Conservation (phyloP, 2,888 invertebrate species). For the Machimus rusticus region DNA sequence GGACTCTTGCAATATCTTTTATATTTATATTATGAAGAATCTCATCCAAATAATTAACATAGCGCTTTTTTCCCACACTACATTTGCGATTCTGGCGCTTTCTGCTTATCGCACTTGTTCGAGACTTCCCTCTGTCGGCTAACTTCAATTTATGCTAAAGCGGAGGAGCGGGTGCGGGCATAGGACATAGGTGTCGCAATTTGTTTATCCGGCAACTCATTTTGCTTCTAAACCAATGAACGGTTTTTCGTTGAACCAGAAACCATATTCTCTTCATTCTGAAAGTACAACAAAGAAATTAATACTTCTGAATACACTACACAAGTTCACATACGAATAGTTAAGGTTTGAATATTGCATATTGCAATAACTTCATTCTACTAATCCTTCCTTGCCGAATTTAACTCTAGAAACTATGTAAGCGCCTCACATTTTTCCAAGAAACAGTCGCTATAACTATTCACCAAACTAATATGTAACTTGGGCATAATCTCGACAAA, state of each 20-base stretch:
- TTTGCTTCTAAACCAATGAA: not conserved
- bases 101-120: slow-evolving; percentile 15
- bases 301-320: too few relatives aligned
- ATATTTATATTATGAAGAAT: slow-evolving; percentile 42
- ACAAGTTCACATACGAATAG: too few relatives aligned
- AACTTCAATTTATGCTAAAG: not conserved
- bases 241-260: not conserved
- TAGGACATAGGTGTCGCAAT: not conserved
- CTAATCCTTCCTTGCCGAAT: too few relatives aligned
- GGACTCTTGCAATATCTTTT: slow-evolving; percentile 45
- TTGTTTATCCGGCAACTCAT: not conserved
- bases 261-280: not conserved
- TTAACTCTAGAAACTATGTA: too few relatives aligned
- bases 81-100: not conserved
- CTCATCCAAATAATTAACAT: slow-evolving; percentile 46
- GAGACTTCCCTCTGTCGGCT: not conserved
- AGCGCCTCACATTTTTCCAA: too few relatives aligned
- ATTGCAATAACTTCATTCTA: too few relatives aligned
- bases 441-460: too few relatives aligned
- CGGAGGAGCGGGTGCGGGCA: not conserved
- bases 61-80: slow-evolving; percentile 24
- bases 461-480: too few relatives aligned
- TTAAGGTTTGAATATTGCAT: too few relatives aligned
- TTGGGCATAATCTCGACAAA: too few relatives aligned
- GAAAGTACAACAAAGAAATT: too few relatives aligned